Evolutionary conservation across 2,888 invertebrate species (phyloP).

Genomic region (Leptogaster cylindrica): DNA sequence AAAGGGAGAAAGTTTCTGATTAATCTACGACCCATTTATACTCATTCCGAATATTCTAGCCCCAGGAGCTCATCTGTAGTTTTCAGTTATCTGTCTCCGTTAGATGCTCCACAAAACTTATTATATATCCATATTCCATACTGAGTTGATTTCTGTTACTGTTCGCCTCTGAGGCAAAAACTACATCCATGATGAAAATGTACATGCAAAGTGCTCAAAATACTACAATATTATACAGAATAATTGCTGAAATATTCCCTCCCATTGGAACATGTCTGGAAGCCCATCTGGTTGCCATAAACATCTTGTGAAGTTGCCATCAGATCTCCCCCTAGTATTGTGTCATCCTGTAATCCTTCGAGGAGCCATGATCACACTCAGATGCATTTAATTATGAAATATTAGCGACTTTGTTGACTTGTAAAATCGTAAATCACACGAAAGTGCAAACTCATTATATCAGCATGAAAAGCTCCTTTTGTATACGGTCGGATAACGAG

Average conservation of each 20-base stretch:
- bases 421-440: slow-evolving; percentile 15
- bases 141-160: slow-evolving; percentile 28
- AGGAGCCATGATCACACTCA: slow-evolving; percentile 23
- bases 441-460: slow-evolving; percentile 1
- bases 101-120: slow-evolving; percentile 21
- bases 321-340: slow-evolving; percentile 1
- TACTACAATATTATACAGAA: slow-evolving; percentile 13
- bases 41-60: slow-evolving; percentile 8
- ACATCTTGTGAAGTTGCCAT: not conserved
- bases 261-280: slow-evolving; percentile 1
- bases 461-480: slow-evolving; percentile 17
- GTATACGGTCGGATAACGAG: no score
- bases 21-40: slow-evolving; percentile 34
- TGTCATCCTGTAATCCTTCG: slow-evolving; percentile 22
- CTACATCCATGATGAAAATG: slow-evolving; percentile 15
- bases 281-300: slow-evolving; percentile 20
- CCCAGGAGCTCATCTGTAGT: slow-evolving; percentile 7
- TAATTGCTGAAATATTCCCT: slow-evolving; percentile 35
- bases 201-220: slow-evolving; percentile 35
- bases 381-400: slow-evolving; percentile 36
- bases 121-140: slow-evolving; percentile 27
- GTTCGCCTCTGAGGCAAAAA: slow-evolving; percentile 8
- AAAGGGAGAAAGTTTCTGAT: slow-evolving; percentile 28
- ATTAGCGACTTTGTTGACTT: slow-evolving; percentile 36
- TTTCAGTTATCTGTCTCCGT: slow-evolving; percentile 28